Conservation (phyloP, 2,888 invertebrate species). For the Dexiosoma caninum region DNA sequence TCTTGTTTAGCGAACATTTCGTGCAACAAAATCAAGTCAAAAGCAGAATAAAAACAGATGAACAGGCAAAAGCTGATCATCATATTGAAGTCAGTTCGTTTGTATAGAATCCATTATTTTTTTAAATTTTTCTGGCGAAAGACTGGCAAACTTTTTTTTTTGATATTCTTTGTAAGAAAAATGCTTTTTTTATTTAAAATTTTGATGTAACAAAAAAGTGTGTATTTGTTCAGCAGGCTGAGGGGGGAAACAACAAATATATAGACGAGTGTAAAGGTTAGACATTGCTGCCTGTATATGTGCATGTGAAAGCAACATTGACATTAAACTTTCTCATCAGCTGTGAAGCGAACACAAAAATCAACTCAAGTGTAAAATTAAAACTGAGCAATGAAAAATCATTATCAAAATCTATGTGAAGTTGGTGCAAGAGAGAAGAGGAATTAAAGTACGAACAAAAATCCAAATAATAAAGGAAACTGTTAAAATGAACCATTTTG, state of each 20-base stretch:
- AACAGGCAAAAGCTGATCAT: slow-evolving; percentile 20
- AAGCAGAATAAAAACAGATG: neutral
- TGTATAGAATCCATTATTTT: slow-evolving; percentile 35
- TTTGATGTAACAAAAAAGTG: slow-evolving; percentile 13
- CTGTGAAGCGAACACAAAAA: slow-evolving; percentile 68
- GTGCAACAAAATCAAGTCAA: neutral
- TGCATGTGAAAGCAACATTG: slow-evolving; percentile 51
- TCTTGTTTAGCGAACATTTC: neutral
- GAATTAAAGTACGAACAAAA: slow-evolving; percentile 20
- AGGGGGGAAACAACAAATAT: neutral
- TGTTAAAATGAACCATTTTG: slow-evolving; percentile 29
- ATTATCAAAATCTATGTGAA: slow-evolving; percentile 68
- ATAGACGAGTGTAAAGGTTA: slow-evolving; percentile 39
- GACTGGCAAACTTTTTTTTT: neutral
- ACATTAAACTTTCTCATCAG: slow-evolving; percentile 69
- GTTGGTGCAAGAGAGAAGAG: slow-evolving; percentile 43
- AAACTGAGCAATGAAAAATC: slow-evolving; percentile 77
- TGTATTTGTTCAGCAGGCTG: neutral
- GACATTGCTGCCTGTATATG: slow-evolving; percentile 21
- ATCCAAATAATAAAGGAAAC: slow-evolving; percentile 43
- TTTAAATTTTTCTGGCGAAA: neutral
- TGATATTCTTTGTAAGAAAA: slow-evolving; percentile 2
- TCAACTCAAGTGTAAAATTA: slow-evolving; percentile 77
- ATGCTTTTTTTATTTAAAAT: slow-evolving; percentile 5
- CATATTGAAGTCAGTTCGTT: slow-evolving; percentile 17